Base-by-base conservation (phyloP, 2,113 vertebrate genomes). In the Lagenorhynchus albirostris region DNA sequence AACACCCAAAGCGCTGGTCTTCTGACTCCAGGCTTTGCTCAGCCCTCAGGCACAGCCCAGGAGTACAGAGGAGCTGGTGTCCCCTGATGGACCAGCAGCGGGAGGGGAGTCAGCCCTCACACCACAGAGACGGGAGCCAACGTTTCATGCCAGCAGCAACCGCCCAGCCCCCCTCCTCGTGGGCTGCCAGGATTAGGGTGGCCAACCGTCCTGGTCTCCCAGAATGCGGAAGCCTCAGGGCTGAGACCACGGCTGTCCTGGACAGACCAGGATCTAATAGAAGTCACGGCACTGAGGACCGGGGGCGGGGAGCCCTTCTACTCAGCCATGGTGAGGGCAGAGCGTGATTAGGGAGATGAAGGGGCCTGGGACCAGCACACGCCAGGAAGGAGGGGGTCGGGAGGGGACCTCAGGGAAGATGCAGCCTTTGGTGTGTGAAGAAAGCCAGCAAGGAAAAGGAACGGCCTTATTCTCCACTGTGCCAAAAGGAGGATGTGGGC, bases 341-440 rank as follows among this genome's bases (percentile, higher is more conserved):
- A 55, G 71, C 1, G 0, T 0, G 21, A 26, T 1, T 12, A 2
- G 11, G 23, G 31, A 4, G 63, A 4, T 1, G 1, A 3, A 8
- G 50, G 21, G 2, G 53, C 41, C 31, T 10, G 63, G 18, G 29
- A 3, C 65, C 65, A 1, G 17, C 26, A 33, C 2, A 1, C 8
- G 4, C 7, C 23, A 23, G 53, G 3, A 23, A 29, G 63, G 14
- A 8, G 14, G 70, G 11, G 11, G 2, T 41, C 12, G 3, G n/a
- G 38, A 14, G 67, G 38, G 14, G 10, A 4, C 26, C 60, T 3
- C 3, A 0, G 50, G 29, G 5, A 7, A 11, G 41, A 23, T 0
- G 84, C 53, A 5, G 13, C 55, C 55, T 10, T 3, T 4, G 1
- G 1, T 25, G 31, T 3, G 15, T 41, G 50, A 41, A 20, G 50